Conservation (phyloP, 2,113 vertebrate species). For the Channa argus region DNA sequence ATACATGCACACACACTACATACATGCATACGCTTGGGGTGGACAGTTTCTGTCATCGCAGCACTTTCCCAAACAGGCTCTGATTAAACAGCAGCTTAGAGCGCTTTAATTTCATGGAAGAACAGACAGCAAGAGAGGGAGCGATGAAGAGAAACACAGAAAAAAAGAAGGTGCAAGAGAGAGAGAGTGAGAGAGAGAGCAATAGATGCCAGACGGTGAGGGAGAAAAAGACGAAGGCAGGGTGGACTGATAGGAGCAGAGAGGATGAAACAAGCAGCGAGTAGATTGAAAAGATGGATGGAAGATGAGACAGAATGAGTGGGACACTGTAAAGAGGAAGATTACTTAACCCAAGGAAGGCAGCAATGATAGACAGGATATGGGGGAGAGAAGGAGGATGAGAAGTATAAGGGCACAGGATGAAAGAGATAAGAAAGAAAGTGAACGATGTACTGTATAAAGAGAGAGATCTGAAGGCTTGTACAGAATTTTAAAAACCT, state of each 20-base stretch:
- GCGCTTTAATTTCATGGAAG: constrained; percentile 86
- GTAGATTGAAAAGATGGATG: constrained; percentile 49
- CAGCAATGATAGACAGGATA: constrained; percentile 56
- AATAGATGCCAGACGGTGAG: constrained; percentile 40
- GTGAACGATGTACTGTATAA: constrained; percentile 31
- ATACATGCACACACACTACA: constrained; percentile 16
- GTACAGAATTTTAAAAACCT: constrained; percentile 59
- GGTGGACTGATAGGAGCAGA: constrained; percentile 29
- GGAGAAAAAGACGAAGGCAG: constrained; percentile 15
- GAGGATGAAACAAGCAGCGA: constrained; percentile 46
- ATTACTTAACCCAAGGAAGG: constrained; percentile 39
- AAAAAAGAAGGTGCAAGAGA: constrained; percentile 7
- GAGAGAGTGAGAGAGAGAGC: not conserved
- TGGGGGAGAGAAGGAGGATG: constrained; percentile 21
- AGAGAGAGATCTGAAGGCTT: constrained; percentile 50
- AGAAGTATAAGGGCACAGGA: constrained; percentile 32
- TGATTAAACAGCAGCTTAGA: constrained; percentile 84
- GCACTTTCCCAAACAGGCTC: constrained; percentile 80
- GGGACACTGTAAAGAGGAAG: constrained; percentile 47
- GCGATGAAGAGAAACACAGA: constrained; percentile 39
- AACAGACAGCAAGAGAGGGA: constrained; percentile 80
- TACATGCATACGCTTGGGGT: constrained; percentile 46
- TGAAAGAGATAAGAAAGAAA: constrained; percentile 46
- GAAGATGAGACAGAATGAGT: constrained; percentile 43
- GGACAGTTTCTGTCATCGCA: constrained; percentile 77